A percentile compares a stretch with the other conserved stretches of the same genome.
These are phyloP conservation scores for Lampropteryx suffumata DNA, from an alignment of 2,888 invertebrate species.

Conservation along the genomic window DNA sequence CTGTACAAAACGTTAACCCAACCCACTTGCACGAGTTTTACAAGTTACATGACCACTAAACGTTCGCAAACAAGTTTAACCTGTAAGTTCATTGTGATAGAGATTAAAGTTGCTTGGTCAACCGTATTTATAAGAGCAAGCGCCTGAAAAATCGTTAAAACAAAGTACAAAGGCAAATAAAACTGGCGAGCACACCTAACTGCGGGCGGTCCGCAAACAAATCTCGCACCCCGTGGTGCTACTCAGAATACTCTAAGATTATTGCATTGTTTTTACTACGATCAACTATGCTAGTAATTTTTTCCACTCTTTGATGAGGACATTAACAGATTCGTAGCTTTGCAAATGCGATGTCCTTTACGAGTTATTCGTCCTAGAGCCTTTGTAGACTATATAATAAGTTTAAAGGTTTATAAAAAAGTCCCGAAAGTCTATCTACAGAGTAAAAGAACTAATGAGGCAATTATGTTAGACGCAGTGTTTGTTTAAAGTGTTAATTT, in stretches of 20 bases:
- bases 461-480: no score
- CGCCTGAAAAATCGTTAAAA: constrained; percentile 31
- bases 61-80: neutral
- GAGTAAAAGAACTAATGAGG: no score
- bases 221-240: constrained; percentile 22
- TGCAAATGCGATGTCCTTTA: no score
- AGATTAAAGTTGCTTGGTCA: constrained; percentile 4
- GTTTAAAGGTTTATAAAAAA: no score
- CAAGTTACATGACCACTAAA: constrained; percentile 7
- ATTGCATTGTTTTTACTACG: neutral
- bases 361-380: no score
- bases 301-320: no score
- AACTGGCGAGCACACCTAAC: constrained; percentile 28
- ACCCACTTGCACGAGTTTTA: constrained; percentile 4
- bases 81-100: constrained; percentile 1
- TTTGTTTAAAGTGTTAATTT: no score
- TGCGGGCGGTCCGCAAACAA: constrained; percentile 34
- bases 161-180: constrained; percentile 32
- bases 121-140: constrained; percentile 11
- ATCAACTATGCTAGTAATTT: no score
- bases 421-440: no score
- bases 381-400: no score
- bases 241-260: constrained; percentile 17
- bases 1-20: constrained; percentile 3
- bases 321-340: no score